Base-by-base conservation (phyloP, 2,797 vertebrate genomes). In the Otus scops region DNA sequence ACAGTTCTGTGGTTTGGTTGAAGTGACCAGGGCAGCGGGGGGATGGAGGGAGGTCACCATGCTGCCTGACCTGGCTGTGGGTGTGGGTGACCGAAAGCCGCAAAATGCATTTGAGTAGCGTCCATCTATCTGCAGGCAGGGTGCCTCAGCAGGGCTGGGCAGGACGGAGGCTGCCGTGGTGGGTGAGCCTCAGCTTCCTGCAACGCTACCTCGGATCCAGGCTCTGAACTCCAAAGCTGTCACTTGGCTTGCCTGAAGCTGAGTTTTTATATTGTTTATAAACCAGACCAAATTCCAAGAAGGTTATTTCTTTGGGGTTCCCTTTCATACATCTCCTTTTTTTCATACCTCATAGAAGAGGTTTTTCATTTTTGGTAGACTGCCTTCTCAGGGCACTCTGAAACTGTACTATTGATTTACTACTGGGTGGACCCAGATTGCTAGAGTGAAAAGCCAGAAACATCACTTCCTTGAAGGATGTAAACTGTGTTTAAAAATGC, bases 31-130 rank as follows among this genome's bases (percentile, higher is more conserved):
- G 28, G 26, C 39, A 79, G 22, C 0, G 1, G 6, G 38, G 67
- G 2, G 11, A 2, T 43, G 19, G 32, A 75, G 53, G 13, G n/a
- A 51, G 24, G 36, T 39, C 63, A 27, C 6, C 0, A 0, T 28
- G 8, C 28, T 81, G 16, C 60, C 51, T 65, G 51, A 17, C 9
- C 6, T 34, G 26, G 8, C 34, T 84, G 70, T 2, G 0, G 2
- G 13, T 39, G 7, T 54, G 56, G 16, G 15, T 59, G 59, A 34
- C 34, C 50, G 43, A 32, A 79, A 88, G 41, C 9, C 38, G 50
- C 34, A 32, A 79, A 57, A 39, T 13, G 19, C 15, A 4, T 65
- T 39, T 47, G 21, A 7, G 2, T 10, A 16, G 28, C 1, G 12
- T 3, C 34, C 26, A 20, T 30, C 23, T 39, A 18, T 30, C 23